Conservation (phyloP, 2,797 vertebrate species). For the Molossus molossus region DNA sequence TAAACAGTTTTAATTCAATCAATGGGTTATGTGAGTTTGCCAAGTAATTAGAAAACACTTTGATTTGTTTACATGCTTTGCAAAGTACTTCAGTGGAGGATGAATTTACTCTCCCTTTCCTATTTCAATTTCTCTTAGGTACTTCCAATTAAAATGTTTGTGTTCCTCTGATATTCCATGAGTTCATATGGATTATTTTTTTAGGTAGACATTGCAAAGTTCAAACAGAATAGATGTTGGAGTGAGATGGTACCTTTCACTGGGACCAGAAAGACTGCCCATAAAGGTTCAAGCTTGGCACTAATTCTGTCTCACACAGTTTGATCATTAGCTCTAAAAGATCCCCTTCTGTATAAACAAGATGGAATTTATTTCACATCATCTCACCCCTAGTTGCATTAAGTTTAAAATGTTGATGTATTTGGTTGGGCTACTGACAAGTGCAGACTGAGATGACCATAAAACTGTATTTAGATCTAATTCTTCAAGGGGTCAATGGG, state of each 20-base stretch:
- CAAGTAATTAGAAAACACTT: constrained; percentile 71
- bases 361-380: constrained; percentile 63
- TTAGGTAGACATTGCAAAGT: constrained; percentile 12
- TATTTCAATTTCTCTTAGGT: constrained; percentile 18
- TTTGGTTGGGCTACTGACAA: constrained; percentile 80
- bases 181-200: constrained; percentile 18
- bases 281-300: background rate
- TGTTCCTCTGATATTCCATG: constrained; percentile 22
- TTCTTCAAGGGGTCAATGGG: constrained; percentile 82
- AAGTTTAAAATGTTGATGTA: constrained; percentile 80
- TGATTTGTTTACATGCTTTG: constrained; percentile 57
- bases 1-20: constrained; percentile 71
- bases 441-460: constrained; percentile 76
- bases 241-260: background rate
- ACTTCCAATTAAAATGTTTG: constrained; percentile 64
- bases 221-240: background rate
- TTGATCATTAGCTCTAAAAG: constrained; percentile 64
- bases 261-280: constrained; percentile 16
- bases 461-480: constrained; percentile 83
- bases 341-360: constrained; percentile 61
- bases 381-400: constrained; percentile 34
- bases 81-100: constrained; percentile 57
- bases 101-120: constrained; percentile 43
- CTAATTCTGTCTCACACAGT: constrained; percentile 10
- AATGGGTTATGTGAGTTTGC: constrained; percentile 24